Conservation (phyloP, 2,113 vertebrate species). For the Trachemys scripta region DNA sequence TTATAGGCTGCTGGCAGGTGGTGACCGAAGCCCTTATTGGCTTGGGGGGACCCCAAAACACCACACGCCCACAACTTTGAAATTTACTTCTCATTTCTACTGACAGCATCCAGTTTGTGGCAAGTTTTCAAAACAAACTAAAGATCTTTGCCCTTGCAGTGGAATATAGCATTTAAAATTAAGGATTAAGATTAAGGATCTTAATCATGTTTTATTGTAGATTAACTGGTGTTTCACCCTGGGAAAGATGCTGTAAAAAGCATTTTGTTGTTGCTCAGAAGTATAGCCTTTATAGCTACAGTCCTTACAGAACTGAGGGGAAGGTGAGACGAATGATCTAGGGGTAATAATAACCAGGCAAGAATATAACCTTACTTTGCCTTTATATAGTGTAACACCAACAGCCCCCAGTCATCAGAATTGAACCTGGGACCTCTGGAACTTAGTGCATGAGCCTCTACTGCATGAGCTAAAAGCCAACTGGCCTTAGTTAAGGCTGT, state of each 20-base stretch:
- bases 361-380: slow-evolving; percentile 47
- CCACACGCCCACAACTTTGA: neutral
- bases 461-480: too few species aligned
- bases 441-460: too few species aligned
- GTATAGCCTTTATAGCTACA: slow-evolving; percentile 13
- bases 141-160: neutral
- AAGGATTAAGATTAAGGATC: neutral
- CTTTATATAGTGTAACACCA: neutral
- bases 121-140: neutral
- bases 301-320: neutral
- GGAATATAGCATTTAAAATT: neutral
- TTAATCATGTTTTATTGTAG: neutral
- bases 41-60: neutral
- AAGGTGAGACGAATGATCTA: slow-evolving; percentile 47
- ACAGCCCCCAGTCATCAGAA: too few species aligned
- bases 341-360: slow-evolving; percentile 58
- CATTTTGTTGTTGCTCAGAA: neutral
- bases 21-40: too few species aligned
- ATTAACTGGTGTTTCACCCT: neutral
- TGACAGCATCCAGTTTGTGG: too few species aligned
- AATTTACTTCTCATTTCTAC: rapidly evolving
- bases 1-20: too few species aligned
- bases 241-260: rapidly evolving
- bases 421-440: too few species aligned
- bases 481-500: too few species aligned